Percentiles rank a stretch among this genome's conserved stretches.
Conservation (phyloP, 2,888 invertebrate genomes). For the Drosophila peninsularis region DNA sequence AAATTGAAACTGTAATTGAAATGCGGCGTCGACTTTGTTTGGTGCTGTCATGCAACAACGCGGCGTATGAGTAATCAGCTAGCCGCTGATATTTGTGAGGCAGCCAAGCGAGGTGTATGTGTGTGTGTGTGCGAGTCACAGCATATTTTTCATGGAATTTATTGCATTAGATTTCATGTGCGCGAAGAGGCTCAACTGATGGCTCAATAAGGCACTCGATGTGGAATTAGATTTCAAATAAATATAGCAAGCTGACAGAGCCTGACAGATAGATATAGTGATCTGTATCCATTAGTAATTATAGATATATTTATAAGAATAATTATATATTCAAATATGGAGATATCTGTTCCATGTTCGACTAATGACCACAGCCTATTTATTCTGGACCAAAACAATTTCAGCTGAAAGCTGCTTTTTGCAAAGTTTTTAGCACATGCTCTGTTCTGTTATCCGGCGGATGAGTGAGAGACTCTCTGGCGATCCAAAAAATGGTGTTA, state of each 20-base stretch:
- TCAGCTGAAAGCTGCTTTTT: slow-evolving; percentile 14
- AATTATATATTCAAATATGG: no score
- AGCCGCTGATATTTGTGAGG: slow-evolving; percentile 15
- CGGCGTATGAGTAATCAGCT: slow-evolving; percentile 61
- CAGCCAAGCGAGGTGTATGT: slow-evolving; percentile 16
- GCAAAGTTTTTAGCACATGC: slow-evolving; percentile 55
- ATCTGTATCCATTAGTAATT: neutral
- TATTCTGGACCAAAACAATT: neutral
- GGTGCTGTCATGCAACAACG: slow-evolving; percentile 46
- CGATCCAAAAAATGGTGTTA: slow-evolving; percentile 60
- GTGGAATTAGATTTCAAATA: slow-evolving; percentile 1
- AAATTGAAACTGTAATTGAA: slow-evolving; percentile 75
- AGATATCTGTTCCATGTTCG: neutral
- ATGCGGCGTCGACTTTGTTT: slow-evolving; percentile 36
- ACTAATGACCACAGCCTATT: neutral
- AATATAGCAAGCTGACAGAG: neutral
- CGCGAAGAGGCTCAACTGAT: slow-evolving; percentile 30
- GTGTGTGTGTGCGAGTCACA: slow-evolving; percentile 18
- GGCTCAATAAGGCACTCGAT: slow-evolving; percentile 33
- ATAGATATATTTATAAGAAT: no score
- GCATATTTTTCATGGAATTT: slow-evolving; percentile 25
- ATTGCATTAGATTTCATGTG: slow-evolving; percentile 37
- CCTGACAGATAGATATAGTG: neutral
- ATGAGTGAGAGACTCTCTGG: slow-evolving; percentile 14
- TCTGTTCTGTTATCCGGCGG: slow-evolving; percentile 1